Base-by-base conservation (phyloP, 2,797 vertebrate genomes). In the Rallus crepitans region DNA sequence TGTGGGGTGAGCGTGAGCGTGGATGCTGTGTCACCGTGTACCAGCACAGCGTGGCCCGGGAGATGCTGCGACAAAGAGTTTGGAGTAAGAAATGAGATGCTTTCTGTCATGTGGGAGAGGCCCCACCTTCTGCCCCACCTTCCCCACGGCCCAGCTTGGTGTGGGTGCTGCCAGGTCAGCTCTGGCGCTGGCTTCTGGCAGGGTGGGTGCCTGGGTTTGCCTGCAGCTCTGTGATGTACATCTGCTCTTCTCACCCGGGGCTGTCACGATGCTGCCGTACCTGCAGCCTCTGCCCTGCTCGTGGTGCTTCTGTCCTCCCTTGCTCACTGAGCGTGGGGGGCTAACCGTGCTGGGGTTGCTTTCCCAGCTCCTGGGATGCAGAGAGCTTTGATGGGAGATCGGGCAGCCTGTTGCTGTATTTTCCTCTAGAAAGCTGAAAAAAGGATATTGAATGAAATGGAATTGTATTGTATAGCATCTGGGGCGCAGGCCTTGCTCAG, bases 161-260 rank as follows among this genome's bases (percentile, higher is more conserved):
- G 6, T 40, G 5, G 30, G 5, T 16, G 16, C 57, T 76, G n/a
- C 40, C 8, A 6, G 25, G 4, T 3, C 61, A 53, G 35, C 40
- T 35, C 45, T 70, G 52, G 50, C 6, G 15, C 48, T 52, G 57
- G 59, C 33, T 50, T 6, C 39, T 20, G 70, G 42, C 7, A 6
- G 47, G 47, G 47, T 21, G 19, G 37, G 19, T 7, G 4, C 0
- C 0, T 7, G n/a, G 42, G 16, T 73, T 90, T 82, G 55, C 37
- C 27, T 37, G 57, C 23, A 12, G 25, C 10, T 60, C 40, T 42
- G 24, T 39, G 35, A 11, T 20, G 40, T 8, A 35, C 28, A 30
- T 20, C 7, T 17, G 9, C 0, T 1, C 15, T 61, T 50, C 60
- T 61, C 0, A 2, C 18, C 23, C 7, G 39, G 63, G 63, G 14